Evolutionary conservation across 37 sponge, comb jelly and placozoan genomes (phyloP), one percentile per base, ranked within the genome.

Genomic region (Aplysina aerophoba): DNA sequence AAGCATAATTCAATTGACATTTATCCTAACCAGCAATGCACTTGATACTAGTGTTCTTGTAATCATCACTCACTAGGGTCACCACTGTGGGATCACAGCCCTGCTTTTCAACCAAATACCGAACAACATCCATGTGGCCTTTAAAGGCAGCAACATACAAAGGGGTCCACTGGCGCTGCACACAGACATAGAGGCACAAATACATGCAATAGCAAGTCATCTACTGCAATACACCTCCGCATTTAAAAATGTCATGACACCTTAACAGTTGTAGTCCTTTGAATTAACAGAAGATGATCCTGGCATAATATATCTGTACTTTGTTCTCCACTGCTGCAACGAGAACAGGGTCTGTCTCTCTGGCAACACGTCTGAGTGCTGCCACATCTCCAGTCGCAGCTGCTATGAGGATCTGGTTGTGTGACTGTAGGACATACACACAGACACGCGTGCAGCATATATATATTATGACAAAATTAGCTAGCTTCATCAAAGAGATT

Each of bases 311-410:
- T n/a, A n/a, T n/a, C n/a, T n/a, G n/a, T 16, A 65, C 66, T 16
- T 65, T 65, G 66, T 16, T 65, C 22, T 65, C 27, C 19, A 16
- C 66, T 65, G 11, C 30, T 8, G 30, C 13, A 16, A 65, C 66
- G 27, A 65, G 66, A 8, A 30, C 30, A 20, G 66, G 66, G n/a
- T n/a, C n/a, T 20, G 19, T 16, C 27, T 65, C 66, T 65, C 27
- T 8, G 27, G 27, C 27, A 30, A 30, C 22, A 30, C 27, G 66
- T 65, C 22, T 65, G 30, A 16, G 12, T 65, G 66, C 27, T 65
- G 30, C 27, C 22, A 65, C 30, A 65, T 65, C 66, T 30, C 66
- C 66, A 65, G 66, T 30, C 22, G 66, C 66, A 65, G 66, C 13
- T 30, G 66, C 66, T 20, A 16, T 65, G 22, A 65, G 66, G 12